Evolutionary conservation across 2,113 vertebrate genomes (phyloP).

Genomic region (Salvelinus namaycush): DNA sequence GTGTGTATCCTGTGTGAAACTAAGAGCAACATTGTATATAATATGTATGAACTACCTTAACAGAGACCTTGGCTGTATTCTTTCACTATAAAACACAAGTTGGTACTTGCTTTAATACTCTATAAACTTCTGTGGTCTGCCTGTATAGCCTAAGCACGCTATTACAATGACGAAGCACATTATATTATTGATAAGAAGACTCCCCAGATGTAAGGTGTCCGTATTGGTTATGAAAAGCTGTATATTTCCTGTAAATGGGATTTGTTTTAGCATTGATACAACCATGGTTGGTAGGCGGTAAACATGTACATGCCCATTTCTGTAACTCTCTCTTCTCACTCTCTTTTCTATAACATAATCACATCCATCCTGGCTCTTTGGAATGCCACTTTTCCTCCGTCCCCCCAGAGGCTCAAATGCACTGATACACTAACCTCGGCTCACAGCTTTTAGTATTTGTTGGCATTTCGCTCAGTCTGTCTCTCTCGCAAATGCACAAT

Average conservation of each 20-base stretch:
- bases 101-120: not conserved
- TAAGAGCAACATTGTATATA: constrained; percentile 37
- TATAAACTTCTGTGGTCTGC: not conserved
- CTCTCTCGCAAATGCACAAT: constrained; percentile 52
- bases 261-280: not conserved
- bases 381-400: constrained; percentile 34
- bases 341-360: constrained; percentile 20
- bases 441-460: constrained; percentile 35
- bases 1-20: no score
- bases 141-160: not conserved
- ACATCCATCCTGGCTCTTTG: constrained; percentile 4
- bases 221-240: not conserved
- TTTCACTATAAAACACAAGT: not conserved
- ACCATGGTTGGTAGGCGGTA: not conserved
- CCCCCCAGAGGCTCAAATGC: constrained; percentile 26
- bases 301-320: no score
- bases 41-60: constrained; percentile 38
- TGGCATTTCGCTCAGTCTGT: constrained; percentile 53
- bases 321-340: no score
- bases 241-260: constrained; percentile 17
- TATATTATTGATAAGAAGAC: not conserved
- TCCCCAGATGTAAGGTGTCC: not conserved
- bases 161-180: not conserved
- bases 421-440: constrained; percentile 21
- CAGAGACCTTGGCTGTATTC: constrained; percentile 3